Base-by-base conservation (phyloP, 92 coral and sea anemone species). In the Epizoanthus fatuus region DNA sequence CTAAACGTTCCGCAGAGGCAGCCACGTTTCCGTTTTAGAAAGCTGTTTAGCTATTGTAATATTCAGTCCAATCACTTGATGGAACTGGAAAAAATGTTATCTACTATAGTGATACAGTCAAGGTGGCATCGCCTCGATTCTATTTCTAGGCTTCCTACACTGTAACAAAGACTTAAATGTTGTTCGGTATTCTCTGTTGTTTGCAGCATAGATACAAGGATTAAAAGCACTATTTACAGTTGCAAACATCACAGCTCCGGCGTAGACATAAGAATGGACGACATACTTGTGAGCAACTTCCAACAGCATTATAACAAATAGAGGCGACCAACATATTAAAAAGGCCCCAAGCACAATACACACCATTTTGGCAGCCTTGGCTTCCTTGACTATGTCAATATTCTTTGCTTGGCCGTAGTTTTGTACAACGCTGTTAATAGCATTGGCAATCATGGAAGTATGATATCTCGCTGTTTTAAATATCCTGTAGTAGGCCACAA, bases 311-410 rank as follows among this genome's bases (percentile, higher is more conserved):
- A 96, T 93, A 2, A 93, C 79, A 64, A 95, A 97, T 0, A 97
- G 92, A 16, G 99, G 99, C 15, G 82, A 72, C 94, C 98, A 97
- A 16, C 96, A 93, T 14, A 97, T 22, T 5, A 91, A 60, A 49
- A 97, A 97, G 0, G 98, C 82, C 0, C 99, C 99, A 56, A 97
- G 86, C 9, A 97, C 98, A 4, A 93, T 83, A 0, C 91, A 96
- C 14, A 97, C 98, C 92, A 97, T 92, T 62, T 97, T 97, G 1
- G 99, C 95, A 16, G 99, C 99, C 38, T 96, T 94, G 0, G 98
- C 86, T 65, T 97, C 99, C 65, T 90, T 97, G 29, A 95, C 57
- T 29, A 95, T 86, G 66, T 90, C 91, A 9, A 92, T 76, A 51
- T 87, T 91, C 20, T 76, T 84, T 38, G 74, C 80, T 19, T 87